Percentiles rank a stretch among this genome's conserved stretches.
Evolutionary conservation across 2,888 invertebrate genomes (phyloP).

Genomic region (Vesta saturnalis): DNA sequence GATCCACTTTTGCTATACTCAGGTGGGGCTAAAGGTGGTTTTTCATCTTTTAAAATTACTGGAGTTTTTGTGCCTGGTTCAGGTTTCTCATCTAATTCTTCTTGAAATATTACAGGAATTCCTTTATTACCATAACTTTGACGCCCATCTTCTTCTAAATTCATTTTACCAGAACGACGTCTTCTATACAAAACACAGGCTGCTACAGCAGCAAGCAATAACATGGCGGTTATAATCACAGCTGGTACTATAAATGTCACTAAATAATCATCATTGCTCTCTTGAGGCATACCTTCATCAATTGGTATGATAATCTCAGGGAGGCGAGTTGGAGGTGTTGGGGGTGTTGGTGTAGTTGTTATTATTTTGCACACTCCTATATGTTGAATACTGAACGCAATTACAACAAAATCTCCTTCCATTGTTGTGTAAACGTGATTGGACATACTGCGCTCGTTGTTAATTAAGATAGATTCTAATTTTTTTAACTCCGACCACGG

Average conservation of each 20-base stretch:
- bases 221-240: slow-evolving; percentile 87
- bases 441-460: slow-evolving; percentile 67
- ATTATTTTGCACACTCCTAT: slow-evolving; percentile 67
- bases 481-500: slow-evolving; percentile 80
- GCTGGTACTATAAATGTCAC: slow-evolving; percentile 90
- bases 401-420: slow-evolving; percentile 77
- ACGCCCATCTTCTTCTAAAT: slow-evolving; percentile 82
- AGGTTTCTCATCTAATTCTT: slow-evolving; percentile 94
- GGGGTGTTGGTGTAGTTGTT: slow-evolving; percentile 39
- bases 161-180: slow-evolving; percentile 86
- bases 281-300: slow-evolving; percentile 61
- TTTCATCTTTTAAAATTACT: slow-evolving; percentile 93
- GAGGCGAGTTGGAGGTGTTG: slow-evolving; percentile 49
- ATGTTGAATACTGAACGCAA: slow-evolving; percentile 70
- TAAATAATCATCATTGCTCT: slow-evolving; percentile 71
- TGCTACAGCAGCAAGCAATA: slow-evolving; percentile 85
- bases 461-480: slow-evolving; percentile 76
- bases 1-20: slow-evolving; percentile 70
- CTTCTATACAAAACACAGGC: slow-evolving; percentile 89
- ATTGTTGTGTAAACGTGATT: slow-evolving; percentile 73
- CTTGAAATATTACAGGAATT: slow-evolving; percentile 96
- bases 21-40: slow-evolving; percentile 90
- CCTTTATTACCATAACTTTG: slow-evolving; percentile 84
- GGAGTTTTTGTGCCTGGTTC: slow-evolving; percentile 91
- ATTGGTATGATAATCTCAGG: slow-evolving; percentile 60